Percentiles rank a stretch among this genome's conserved stretches.
Conservation (phyloP, 2,113 vertebrate species). For the Scopus umbretta region DNA sequence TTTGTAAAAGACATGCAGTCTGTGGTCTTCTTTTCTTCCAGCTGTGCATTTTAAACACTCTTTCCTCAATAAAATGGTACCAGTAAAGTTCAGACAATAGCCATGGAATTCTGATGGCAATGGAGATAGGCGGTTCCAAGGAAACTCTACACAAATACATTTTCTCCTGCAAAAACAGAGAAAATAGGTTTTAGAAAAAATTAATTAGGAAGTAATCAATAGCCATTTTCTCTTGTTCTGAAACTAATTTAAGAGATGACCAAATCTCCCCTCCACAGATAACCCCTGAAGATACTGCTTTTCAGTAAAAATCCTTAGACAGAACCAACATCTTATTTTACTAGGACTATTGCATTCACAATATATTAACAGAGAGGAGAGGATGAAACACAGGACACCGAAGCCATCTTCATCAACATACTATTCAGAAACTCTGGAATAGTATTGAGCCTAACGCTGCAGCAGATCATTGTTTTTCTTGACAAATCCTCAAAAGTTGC, state of each 20-base stretch:
- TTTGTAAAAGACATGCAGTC: neutral
- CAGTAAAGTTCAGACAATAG: neutral
- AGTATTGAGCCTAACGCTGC: neutral
- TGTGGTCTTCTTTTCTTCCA: neutral
- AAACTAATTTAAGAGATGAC: conserved; percentile 24
- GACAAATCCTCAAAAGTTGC: neutral
- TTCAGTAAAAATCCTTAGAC: neutral
- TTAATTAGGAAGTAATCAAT: conserved; percentile 1
- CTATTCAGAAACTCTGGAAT: neutral
- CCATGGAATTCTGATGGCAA: neutral
- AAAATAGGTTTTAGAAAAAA: conserved; percentile 28
- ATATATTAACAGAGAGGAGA: neutral
- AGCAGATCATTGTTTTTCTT: neutral
- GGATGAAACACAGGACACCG: neutral
- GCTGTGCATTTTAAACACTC: neutral
- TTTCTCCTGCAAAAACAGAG: conserved; percentile 51
- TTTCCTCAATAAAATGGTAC: neutral
- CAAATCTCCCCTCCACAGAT: neutral
- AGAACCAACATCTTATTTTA: conserved; percentile 9
- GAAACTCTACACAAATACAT: neutral
- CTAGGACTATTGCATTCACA: neutral
- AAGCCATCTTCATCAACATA: neutral
- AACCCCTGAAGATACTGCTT: conserved; percentile 12
- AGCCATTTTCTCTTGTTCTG: conserved; percentile 50
- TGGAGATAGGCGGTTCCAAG: neutral